Base-by-base conservation (phyloP, 2,113 vertebrate species). In the Microcebus tavaratra region DNA sequence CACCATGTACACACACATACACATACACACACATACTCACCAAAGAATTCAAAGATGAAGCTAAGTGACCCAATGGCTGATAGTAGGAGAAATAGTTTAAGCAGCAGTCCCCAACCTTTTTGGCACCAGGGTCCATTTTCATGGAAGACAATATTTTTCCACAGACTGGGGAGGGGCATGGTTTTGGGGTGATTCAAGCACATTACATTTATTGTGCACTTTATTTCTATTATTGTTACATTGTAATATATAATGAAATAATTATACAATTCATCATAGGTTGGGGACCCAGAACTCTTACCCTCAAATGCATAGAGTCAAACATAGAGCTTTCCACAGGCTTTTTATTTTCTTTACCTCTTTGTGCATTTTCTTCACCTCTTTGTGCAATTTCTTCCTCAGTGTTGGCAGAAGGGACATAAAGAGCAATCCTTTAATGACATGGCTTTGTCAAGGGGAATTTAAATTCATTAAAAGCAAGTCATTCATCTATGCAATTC, bases 81-180 rank as follows among this genome's bases (percentile, higher is more conserved):
- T 53, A 65, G 17, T 50, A 94, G 42, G 34, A 85, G 15, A 95
- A 78, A 82, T 89, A 81, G 89, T 80, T 55, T 53, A 81, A 97
- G 42, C 53, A 55, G 53, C 53, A 1, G 17, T 18, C 17, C 53
- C 17, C 53, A 55, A 55, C 17, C 17, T 55, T 55, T 55, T 55
- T 55, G 53, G 17, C 53, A 55, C 17, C 53, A 55, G 53, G 53
- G 53, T 17, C 53, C 17, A 6, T 55, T 55, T 55, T 55, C 17
- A 18, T 18, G 53, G 53, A 55, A 55, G 17, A 20, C 53, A 55
- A 55, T 20, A 55, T 20, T 55, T 55, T 55, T 18, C 17, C 53
- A 55, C 5, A 55, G 53, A 18, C 53, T 17, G 17, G 53, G 17
- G 53, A 6, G 17, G 53, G 53, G 17, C 17, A 55, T 55, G 53